Base-by-base conservation (phyloP, 2,888 invertebrate species). In the Phania funesta region DNA sequence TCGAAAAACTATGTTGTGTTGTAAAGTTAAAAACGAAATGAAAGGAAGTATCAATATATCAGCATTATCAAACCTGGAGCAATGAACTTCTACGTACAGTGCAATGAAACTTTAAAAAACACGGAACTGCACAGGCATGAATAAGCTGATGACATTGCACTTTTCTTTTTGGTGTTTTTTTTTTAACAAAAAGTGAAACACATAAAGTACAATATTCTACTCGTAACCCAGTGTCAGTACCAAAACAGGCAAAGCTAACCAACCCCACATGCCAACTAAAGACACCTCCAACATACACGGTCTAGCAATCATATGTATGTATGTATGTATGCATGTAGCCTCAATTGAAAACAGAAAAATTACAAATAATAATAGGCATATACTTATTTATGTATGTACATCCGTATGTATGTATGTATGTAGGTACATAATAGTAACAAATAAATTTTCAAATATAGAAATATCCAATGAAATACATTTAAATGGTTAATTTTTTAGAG, bases 21-120 rank as follows among this genome's bases (percentile, higher is more conserved):
- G 11, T 29, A n/a, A 18, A 48, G 24, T 73, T 50, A 3, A 22
- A 58, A 48, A 35, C 32, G 32, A 64, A 73, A 24, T 73, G 60
- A 67, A 54, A 46, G 54, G 52, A 60, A 73, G 48, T 35, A 38
- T 65, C 6, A 2, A 38, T 58, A 26, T 38, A 75, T 9, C 20
- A 76, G n/a, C 32, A 71, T 60, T 50, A 74, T 24, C 44, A 71
- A 71, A 73, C 22, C 35, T 68, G 35, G 76, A 62, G 71, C 81
- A 81, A 81, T 77, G 76, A 81, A 81, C 81, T 81, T 81, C 54
- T 54, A 67, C 38, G 35, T 11, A 71, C 76, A 76, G 76, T 67
- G 76, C 73, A 73, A 67, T 67, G 71, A 62, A 81, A 62, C 54
- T 73, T 76, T 8, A 64, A 73, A 67, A 74, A 54, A 22, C 20